phyloP scores from a whole-genome alignment of 2,888 invertebrate genomes.

The Salpingus planirostris region DNA sequence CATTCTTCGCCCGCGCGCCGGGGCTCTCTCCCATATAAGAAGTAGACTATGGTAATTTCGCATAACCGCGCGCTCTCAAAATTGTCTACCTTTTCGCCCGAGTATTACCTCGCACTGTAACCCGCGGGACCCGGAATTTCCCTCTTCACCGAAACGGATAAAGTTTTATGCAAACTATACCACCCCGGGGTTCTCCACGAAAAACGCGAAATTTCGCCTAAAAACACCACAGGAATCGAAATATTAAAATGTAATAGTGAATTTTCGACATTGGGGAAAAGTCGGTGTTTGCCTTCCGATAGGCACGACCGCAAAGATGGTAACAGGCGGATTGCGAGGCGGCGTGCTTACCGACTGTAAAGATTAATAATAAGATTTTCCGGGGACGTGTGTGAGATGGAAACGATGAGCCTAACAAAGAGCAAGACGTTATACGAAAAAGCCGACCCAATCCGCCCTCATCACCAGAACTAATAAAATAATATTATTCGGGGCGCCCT shows the following conservation, averaged over 20 bases:
- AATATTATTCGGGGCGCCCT: too few species aligned
- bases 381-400: conserved; percentile 37
- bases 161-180: conserved; percentile 13
- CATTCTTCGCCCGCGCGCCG: conserved; percentile 22
- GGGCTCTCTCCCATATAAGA: conserved; percentile 19
- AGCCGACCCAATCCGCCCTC: neutral
- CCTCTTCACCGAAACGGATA: conserved; percentile 10
- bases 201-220: neutral
- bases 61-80: conserved; percentile 27
- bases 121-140: conserved; percentile 6
- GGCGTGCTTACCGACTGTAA: conserved; percentile 37
- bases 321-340: conserved; percentile 32
- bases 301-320: conserved; percentile 26
- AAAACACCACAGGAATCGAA: conserved; percentile 11
- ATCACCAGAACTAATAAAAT: conserved; percentile 34
- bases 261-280: too few species aligned
- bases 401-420: conserved; percentile 35
- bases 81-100: too few species aligned
- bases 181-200: too few species aligned
- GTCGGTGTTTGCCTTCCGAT: conserved; percentile 14
- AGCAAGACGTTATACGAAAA: conserved; percentile 16
- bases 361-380: conserved; percentile 40
- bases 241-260: conserved; percentile 21
- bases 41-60: conserved; percentile 30
- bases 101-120: too few species aligned